phyloP scores from a whole-genome alignment of 1,140 invertebrate genomes.

The Mya arenaria region DNA sequence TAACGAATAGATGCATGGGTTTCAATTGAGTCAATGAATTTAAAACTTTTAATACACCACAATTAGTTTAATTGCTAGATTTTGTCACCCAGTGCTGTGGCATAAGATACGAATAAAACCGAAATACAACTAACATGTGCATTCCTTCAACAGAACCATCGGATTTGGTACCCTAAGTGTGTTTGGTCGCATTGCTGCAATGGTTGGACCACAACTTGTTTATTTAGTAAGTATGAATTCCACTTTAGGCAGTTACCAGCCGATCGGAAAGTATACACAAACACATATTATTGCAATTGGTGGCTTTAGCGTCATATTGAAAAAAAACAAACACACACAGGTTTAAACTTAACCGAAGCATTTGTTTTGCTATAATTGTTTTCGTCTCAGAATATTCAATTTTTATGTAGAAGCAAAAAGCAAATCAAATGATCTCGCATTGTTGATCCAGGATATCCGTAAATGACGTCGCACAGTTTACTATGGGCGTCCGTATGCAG shows the following conservation, averaged over 20 bases:
- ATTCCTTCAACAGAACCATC: not conserved
- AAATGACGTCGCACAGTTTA: not conserved
- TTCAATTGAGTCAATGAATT: not conserved
- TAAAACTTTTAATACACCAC: not conserved
- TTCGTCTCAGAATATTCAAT: too few species aligned
- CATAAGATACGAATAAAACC: not conserved
- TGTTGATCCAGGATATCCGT: too few species aligned
- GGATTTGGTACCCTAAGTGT: slow-evolving; percentile 22
- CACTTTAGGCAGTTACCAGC: too few species aligned
- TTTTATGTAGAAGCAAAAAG: too few species aligned
- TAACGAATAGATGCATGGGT: too few species aligned
- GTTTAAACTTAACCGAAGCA: too few species aligned
- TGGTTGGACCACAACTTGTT: slow-evolving; percentile 25
- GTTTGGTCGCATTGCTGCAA: slow-evolving; percentile 10
- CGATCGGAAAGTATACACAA: too few species aligned
- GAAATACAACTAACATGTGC: not conserved
- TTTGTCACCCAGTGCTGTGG: not conserved
- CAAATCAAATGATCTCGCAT: too few species aligned
- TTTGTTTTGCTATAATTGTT: too few species aligned
- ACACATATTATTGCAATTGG: too few species aligned
- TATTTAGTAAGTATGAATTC: slow-evolving; percentile 35
- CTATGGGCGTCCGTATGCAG: not conserved
- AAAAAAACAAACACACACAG: too few species aligned
- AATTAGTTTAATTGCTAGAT: not conserved
- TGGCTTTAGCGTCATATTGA: too few species aligned